Evolutionary conservation across 2,113 vertebrate species (phyloP).

Genomic region (Archilochus colubris): DNA sequence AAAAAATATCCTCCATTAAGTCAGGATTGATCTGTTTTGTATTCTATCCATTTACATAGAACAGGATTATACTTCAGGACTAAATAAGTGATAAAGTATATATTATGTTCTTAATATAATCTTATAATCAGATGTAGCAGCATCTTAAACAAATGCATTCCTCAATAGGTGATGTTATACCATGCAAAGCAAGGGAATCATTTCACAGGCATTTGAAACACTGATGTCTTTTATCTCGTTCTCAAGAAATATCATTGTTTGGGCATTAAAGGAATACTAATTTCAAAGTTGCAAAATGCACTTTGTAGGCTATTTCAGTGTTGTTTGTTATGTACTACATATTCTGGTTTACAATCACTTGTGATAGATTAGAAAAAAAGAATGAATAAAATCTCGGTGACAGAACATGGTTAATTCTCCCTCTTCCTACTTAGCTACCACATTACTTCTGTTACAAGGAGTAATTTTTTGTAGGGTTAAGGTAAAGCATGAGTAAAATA

Average conservation of each 20-base stretch:
- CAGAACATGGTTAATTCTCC: background rate
- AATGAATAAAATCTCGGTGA: background rate
- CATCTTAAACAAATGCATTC: slow-evolving; percentile 66
- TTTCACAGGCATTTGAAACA: slow-evolving; percentile 61
- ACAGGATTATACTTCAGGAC: slow-evolving; percentile 47
- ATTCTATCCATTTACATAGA: slow-evolving; percentile 54
- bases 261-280: slow-evolving; percentile 33
- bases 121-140: slow-evolving; percentile 71
- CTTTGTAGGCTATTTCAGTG: background rate
- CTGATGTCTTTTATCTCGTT: slow-evolving; percentile 44
- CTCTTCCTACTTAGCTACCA: background rate
- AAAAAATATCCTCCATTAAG: background rate
- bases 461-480: background rate
- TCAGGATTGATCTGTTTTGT: background rate
- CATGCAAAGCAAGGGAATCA: slow-evolving; percentile 22
- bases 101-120: slow-evolving; percentile 72
- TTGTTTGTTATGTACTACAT: background rate
- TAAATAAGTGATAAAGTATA: slow-evolving; percentile 59
- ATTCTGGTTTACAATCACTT: background rate
- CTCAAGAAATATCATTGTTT: background rate
- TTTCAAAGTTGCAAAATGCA: slow-evolving; percentile 28
- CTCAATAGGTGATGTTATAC: slow-evolving; percentile 49
- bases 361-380: background rate
- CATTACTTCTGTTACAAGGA: background rate
- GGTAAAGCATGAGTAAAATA: background rate